These are phyloP conservation scores for Pterostichus niger DNA, from an alignment of 2,888 invertebrate genomes.

Conservation along the genomic window DNA sequence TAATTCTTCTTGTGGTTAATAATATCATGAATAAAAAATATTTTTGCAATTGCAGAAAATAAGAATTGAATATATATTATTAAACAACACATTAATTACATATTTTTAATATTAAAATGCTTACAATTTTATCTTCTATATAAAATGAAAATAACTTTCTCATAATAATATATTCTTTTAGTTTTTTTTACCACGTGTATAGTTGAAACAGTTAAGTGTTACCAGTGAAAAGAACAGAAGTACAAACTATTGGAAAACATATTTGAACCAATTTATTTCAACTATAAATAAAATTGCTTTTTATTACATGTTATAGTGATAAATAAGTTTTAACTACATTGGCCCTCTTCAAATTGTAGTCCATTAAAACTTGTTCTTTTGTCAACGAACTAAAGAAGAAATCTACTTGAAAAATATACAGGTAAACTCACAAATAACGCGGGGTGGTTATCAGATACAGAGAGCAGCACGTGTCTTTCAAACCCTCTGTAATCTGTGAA, in stretches of 20 bases:
- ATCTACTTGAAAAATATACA: not conserved
- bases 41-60: not conserved
- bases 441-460: not conserved
- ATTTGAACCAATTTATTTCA: constrained; percentile 29
- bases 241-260: constrained; percentile 47
- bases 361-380: constrained; percentile 25
- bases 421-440: constrained; percentile 1
- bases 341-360: constrained; percentile 36
- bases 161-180: constrained; percentile 27
- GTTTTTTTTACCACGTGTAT: not conserved
- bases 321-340: constrained; percentile 35
- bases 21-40: constrained; percentile 2
- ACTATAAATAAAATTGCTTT: constrained; percentile 23
- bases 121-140: constrained; percentile 17
- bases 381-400: not conserved
- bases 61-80: constrained; percentile 19
- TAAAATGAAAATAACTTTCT: constrained; percentile 35
- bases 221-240: constrained; percentile 12
- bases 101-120: constrained; percentile 41
- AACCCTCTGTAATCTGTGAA: constrained; percentile 41
- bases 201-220: constrained; percentile 19
- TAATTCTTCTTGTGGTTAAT: not conserved
- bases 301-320: constrained; percentile 34
- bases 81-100: constrained; percentile 25
- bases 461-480: constrained; percentile 29